Base-by-base conservation (phyloP, 64 coral and sea anemone species). In the Astreopora myriophthalma region DNA sequence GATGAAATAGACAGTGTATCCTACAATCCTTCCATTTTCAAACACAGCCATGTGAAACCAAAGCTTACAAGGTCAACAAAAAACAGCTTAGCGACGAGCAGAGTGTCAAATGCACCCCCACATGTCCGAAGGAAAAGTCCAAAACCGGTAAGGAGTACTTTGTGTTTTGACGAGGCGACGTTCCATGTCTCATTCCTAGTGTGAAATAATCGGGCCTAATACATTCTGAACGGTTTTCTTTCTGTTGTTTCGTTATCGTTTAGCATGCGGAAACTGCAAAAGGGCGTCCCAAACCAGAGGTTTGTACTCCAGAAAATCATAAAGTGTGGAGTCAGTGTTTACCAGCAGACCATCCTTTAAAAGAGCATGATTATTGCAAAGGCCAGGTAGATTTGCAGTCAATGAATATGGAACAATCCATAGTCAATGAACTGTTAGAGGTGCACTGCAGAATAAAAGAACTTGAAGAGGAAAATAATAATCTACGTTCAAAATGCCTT, bases 301-400 rank as follows among this genome's bases (percentile, higher is more conserved):
- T 74, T 60, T 64, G 39, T 55, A 62, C 87, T 37, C 69, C 70
- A 77, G 87, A 84, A 13, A 62, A 84, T 12, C 86, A 81, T 69
- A 72, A 90, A 69, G 36, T 90, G 51, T 90, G 88, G 76, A 75
- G 88, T 23, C 71, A 34, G 34, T 80, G 88, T 71, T 90, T 90
- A 36, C 63, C 88, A 26, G 61, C 75, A 29, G 68, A 80, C 88
- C 57, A 90, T 60, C 73, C 34, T 46, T 71, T 91, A 42, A 84
- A 82, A 72, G 78, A 62, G 62, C 64, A 84, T 30, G 65, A 84
- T 24, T 84, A 91, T 23, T 83, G 63, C 32, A 70, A 60, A 26
- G n/a, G 52, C 20, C 87, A 89, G 52, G 48, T 89, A 61, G 87
- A 76, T 65, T 71, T 71, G n/a, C 39, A 67, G 34, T 85, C 89